Conservation (phyloP, 2,113 vertebrate genomes). For the Polypterus bichir region DNA sequence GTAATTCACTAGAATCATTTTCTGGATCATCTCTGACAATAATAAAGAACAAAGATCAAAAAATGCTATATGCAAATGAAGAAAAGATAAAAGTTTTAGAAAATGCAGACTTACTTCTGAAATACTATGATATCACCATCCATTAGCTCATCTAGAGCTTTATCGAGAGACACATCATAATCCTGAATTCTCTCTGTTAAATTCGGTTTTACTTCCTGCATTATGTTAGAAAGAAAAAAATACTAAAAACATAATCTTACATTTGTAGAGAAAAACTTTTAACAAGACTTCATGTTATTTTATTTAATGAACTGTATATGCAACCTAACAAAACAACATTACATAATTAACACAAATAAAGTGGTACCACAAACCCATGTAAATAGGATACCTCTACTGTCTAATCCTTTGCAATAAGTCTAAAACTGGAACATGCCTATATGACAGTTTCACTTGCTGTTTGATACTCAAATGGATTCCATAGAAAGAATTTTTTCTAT, state of each 20-base stretch:
- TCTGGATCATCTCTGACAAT: slow-evolving; percentile 81
- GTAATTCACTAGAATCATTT: slow-evolving; percentile 88
- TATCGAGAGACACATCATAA: slow-evolving; percentile 96
- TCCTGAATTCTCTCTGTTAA: slow-evolving; percentile 98
- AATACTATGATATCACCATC: slow-evolving; percentile 98
- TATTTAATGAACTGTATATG: too few relatives aligned
- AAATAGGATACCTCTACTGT: too few relatives aligned
- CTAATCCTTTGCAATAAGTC: too few relatives aligned
- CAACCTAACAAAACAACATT: neutral
- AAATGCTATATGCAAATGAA: neutral
- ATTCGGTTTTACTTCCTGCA: slow-evolving; percentile 98
- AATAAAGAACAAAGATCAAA: slow-evolving; percentile 16
- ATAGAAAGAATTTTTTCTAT: too few relatives aligned
- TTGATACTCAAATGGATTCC: too few relatives aligned
- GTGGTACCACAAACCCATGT: too few relatives aligned
- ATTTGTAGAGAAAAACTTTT: neutral
- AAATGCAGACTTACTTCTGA: slow-evolving; percentile 72
- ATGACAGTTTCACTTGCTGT: too few relatives aligned
- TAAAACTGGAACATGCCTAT: too few relatives aligned
- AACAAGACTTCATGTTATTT: neutral
- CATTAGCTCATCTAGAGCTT: slow-evolving; percentile 98
- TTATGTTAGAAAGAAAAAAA: slow-evolving; percentile 10
- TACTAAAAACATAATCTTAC: neutral
- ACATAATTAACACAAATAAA: neutral
- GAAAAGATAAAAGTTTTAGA: neutral